Evolutionary conservation across 2,888 invertebrate genomes (phyloP), one percentile per base, ranked within the genome.

Genomic region (Philereme vetulata): DNA sequence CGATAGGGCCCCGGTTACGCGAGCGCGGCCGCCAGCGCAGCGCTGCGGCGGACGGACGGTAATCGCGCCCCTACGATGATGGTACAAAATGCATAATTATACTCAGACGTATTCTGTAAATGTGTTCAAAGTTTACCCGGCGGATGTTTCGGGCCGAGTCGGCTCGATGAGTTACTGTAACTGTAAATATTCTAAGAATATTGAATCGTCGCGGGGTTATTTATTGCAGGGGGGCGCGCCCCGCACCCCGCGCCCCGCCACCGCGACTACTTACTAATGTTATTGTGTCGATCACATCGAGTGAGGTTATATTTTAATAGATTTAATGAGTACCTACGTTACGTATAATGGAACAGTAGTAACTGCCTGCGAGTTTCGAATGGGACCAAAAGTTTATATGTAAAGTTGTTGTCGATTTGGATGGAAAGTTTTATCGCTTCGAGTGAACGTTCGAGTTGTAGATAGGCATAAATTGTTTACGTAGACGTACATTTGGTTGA

Each of bases 1-100:
- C 70, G 58, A 82, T 83, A 81, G 84, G 80, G 80, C 55, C 84
- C 84, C 88, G 87, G 82, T 86, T 80, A 78, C 83, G 80, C 81
- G 86, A 76, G 82, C 85, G 33, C 35, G 0, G 5, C 61, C 50
- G 21, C 21, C 52, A 10, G 21, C 35, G 32, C 11, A 1, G 10
- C 61, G 43, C 34, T n/a, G 10, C 45, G 11, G 33, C 45, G 59
- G 65, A 62, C 52, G 67, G 60, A 33, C 51, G 60, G 10, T 58
- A 62, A 64, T 60, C 64, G 62, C 81, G 82, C 68, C 72, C 76
- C 86, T 84, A 81, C 86, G 67, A 69, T 72, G 75, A 79, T 78
- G 87, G 90, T 89, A 89, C 90, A 88, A 89, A 90, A 77, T 72
- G 88, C 87, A 88, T 88, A 87, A 88, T 86, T 75, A 62, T 52